A percentile compares a stretch with the other conserved stretches of the same genome.
These are phyloP conservation scores for Buceros bicornis DNA, from an alignment of 2,797 vertebrate species.

Conservation along the genomic window DNA sequence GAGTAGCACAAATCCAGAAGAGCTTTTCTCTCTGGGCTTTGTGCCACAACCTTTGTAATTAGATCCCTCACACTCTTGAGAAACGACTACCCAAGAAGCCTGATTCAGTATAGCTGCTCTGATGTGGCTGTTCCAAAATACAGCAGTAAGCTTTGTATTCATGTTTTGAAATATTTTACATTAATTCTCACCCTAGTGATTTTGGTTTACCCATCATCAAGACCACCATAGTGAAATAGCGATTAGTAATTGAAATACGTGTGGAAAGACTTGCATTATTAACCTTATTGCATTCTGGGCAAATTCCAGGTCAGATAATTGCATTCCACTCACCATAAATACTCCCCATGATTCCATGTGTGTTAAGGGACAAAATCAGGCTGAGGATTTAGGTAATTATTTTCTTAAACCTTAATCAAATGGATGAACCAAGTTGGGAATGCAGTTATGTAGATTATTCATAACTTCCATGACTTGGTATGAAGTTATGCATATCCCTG, in stretches of 20 bases:
- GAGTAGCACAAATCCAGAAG: background rate
- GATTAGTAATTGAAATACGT: constrained; percentile 9
- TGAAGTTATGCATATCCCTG: background rate
- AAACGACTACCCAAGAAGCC: background rate
- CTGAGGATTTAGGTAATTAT: background rate
- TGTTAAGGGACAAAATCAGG: constrained; percentile 19
- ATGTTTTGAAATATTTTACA: constrained; percentile 16
- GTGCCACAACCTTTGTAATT: background rate
- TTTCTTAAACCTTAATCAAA: constrained; percentile 23
- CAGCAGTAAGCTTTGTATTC: background rate
- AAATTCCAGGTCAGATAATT: constrained; percentile 42
- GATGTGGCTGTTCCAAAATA: background rate
- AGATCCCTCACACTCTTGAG: background rate
- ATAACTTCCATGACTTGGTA: background rate
- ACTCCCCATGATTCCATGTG: background rate
- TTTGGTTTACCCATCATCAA: constrained; percentile 18
- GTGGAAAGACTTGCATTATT: constrained; percentile 6
- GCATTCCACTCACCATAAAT: constrained; percentile 17
- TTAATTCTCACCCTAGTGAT: constrained; percentile 22
- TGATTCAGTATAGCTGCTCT: background rate
- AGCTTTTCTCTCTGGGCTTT: background rate
- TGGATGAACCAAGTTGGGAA: background rate
- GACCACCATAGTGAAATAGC: background rate
- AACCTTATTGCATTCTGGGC: background rate
- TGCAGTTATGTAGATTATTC: background rate